Evolutionary conservation across 2,797 vertebrate species (phyloP), one percentile per base, ranked within the genome.

Genomic region (Trachurus trachurus): DNA sequence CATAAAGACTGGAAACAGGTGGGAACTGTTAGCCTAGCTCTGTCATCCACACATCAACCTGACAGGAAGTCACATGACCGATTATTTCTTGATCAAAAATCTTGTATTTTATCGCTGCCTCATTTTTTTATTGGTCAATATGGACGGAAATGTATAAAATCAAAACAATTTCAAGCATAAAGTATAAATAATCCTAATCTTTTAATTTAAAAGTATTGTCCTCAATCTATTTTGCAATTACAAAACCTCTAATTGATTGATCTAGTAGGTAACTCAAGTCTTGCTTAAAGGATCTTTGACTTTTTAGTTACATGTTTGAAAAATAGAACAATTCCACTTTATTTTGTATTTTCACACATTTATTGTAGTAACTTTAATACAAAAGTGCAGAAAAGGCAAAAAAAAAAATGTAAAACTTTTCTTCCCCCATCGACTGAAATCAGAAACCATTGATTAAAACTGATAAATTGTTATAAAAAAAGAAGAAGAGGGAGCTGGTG

Each of bases 301-400:
- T 34, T 6, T 17, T 44, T 21, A 7, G 29, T 6, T 16, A 10
- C 22, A 21, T 21, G 6, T 31, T 49, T n/a, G 11, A 26, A 19
- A 7, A 57, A 71, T 9, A 42, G 1, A 58, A 31, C 0, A 16
- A 45, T 50, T 19, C 34, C 45, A 45, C 1, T 2, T 21, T 3
- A 10, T 44, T 62, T 66, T 59, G 26, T 66, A 0, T 44, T 62
- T 66, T 62, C 21, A 74, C 60, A 78, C 67, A 60, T 90, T 87
- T 85, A 84, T 80, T 87, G 52, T 66, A 56, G 85, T 81, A 15
- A 34, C 9, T 44, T 53, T 11, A 83, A 87, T 80, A 76, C 80
- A 87, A 82, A 86, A 71, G 44, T 58, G 45, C 8, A 74, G 76
- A 76, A 76, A 60, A 37, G 21, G 26, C 9, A 58, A 16, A 13